Conservation (phyloP, 2,797 vertebrate species). For the Rhabdomys pumilio region DNA sequence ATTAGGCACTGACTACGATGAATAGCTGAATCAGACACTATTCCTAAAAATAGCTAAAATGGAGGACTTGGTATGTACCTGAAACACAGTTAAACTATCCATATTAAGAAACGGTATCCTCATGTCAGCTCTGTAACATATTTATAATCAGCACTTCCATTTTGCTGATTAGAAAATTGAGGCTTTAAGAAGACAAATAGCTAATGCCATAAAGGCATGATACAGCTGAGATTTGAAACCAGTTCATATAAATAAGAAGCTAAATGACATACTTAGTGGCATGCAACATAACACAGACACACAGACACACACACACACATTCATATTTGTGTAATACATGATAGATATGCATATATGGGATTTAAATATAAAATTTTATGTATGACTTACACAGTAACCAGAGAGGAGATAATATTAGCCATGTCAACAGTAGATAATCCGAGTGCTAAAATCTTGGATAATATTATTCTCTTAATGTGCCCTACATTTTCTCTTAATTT, state of each 20-base stretch:
- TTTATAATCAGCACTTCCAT: background rate
- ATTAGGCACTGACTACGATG: background rate
- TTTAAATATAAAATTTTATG: background rate
- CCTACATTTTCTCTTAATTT: slow-evolving; percentile 52
- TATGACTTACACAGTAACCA: slow-evolving; percentile 6
- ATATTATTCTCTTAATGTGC: slow-evolving; percentile 27
- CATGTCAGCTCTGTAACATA: background rate
- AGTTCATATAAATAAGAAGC: background rate
- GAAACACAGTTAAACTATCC: background rate
- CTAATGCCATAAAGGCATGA: slow-evolving; percentile 2
- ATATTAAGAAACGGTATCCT: background rate
- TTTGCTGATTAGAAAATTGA: slow-evolving; percentile 43
- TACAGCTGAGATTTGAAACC: background rate
- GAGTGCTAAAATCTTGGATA: slow-evolving; percentile 31
- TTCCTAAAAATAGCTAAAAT: background rate
- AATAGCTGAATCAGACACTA: background rate
- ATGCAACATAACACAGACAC: background rate
- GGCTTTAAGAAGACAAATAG: background rate
- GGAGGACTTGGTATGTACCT: background rate
- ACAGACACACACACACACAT: background rate
- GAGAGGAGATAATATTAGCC: slow-evolving; percentile 38
- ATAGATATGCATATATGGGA: background rate
- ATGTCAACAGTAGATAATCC: slow-evolving; percentile 45
- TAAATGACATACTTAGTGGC: slow-evolving; percentile 42
- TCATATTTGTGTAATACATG: background rate